phyloP scores from a whole-genome alignment of 2,888 invertebrate genomes.

The Meandrusa payeni region DNA sequence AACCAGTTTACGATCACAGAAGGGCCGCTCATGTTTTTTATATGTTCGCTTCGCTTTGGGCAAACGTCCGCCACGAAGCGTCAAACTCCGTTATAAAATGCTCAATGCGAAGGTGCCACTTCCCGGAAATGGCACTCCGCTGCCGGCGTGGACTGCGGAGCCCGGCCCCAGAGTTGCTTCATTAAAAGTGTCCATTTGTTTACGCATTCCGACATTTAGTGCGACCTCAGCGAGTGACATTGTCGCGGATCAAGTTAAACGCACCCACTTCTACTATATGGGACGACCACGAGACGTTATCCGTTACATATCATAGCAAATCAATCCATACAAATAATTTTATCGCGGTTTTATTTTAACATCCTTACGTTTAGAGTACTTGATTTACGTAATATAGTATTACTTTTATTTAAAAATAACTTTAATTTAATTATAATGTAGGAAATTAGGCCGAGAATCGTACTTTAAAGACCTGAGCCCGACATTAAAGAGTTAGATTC shows the following conservation, averaged over 20 bases:
- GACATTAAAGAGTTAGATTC: conserved; percentile 11
- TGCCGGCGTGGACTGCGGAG: conserved; percentile 32
- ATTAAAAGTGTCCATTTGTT: conserved; percentile 41
- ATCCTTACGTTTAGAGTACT: too few species aligned
- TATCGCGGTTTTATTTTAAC: too few species aligned
- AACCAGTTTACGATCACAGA: too few species aligned
- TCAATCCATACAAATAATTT: too few species aligned
- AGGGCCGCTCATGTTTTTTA: conserved; percentile 3
- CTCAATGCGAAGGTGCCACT: conserved; percentile 40
- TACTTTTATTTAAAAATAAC: too few species aligned
- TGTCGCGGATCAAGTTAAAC: conserved; percentile 34
- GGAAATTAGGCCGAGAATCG: too few species aligned
- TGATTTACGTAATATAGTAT: too few species aligned
- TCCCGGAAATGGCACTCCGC: conserved; percentile 50
- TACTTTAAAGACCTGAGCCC: too few species aligned
- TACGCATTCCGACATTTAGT: conserved; percentile 41
- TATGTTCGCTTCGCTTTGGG: neutral
- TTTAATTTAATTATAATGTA: too few species aligned
- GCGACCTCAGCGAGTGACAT: conserved; percentile 43
- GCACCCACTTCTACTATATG: neutral
- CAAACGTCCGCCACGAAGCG: conserved; percentile 5
- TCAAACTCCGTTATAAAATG: conserved; percentile 12
- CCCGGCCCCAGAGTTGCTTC: conserved; percentile 37
- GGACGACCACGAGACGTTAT: neutral
- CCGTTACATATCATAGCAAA: too few species aligned